Evolutionary conservation across 2,888 invertebrate species (phyloP), one percentile per base, ranked within the genome.

Genomic region (Nysson spinosus): DNA sequence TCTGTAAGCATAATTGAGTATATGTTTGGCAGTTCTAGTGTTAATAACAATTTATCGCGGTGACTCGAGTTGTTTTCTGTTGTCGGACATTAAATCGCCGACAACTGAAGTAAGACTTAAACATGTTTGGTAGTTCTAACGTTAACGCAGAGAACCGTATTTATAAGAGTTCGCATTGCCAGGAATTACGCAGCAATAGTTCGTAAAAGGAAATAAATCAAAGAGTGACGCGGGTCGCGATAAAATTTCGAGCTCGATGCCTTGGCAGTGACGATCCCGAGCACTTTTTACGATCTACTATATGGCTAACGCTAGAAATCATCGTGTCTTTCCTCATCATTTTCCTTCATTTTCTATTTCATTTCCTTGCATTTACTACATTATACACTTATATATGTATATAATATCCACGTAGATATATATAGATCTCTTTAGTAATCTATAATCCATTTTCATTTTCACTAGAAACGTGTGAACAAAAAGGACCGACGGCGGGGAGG

Each of bases 241-340:
- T 34, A 42, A 58, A 68, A 69, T 72, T 69, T 75, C 54, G 26
- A 65, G 42, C 49, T 64, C 62, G 66, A 76, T 58, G 65, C 65
- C 62, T 76, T 75, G 75, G 75, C 75, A 75, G 75, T 75, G 75
- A 66, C 62, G 70, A 75, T 76, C 54, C 76, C 76, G 63, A 51
- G 9, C 32, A 39, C 43, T 61, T 56, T 55, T 62, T 60, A 73
- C 39, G 46, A 57, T 37, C 71, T 71, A 69, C 30, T 35, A 50
- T 24, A 60, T n/a, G n/a, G 35, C 52, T 52, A 57, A 68, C 56
- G 61, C 42, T 44, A 66, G 66, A 54, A 47, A 24, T 35, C 37
- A 46, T 43, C 56, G 51, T 60, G 51, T 20, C 7, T 30, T 46
- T 7, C n/a, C n/a, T 44, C 54, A 14, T 49, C 52, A 17, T 37